Conservation (phyloP, 2,888 invertebrate species). For the Lasioglossum figueresi region DNA sequence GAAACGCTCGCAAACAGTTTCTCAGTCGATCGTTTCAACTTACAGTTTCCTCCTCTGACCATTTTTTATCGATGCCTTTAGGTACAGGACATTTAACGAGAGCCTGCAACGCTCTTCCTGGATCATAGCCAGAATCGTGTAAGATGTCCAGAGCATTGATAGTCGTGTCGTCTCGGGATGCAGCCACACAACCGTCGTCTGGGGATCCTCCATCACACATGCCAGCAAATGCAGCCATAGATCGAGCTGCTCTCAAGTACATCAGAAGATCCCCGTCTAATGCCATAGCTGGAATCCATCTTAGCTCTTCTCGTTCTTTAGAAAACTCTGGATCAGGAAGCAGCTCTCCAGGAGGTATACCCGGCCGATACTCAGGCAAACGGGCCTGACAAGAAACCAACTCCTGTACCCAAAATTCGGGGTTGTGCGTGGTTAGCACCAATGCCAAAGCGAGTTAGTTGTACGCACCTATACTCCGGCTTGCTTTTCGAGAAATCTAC, state of each 20-base stretch:
- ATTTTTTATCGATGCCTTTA: conserved; percentile 98
- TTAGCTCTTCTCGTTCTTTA: conserved; percentile 92
- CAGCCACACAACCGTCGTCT: conserved; percentile 98
- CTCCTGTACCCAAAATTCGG: conserved; percentile 82
- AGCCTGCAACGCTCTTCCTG: conserved; percentile 97
- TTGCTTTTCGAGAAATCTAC: conserved; percentile 70
- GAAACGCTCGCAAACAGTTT: not conserved
- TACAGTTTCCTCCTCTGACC: conserved; percentile 98
- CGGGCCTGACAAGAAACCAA: conserved; percentile 86
- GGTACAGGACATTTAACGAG: conserved; percentile 98
- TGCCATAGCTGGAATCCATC: conserved; percentile 97
- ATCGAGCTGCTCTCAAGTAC: conserved; percentile 98
- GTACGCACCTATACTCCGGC: conserved; percentile 78
- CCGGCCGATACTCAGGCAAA: conserved; percentile 86
- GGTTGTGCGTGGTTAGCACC: conserved; percentile 82
- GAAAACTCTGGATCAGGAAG: conserved; percentile 85
- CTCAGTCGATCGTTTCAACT: conserved; percentile 67
- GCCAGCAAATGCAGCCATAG: conserved; percentile 99
- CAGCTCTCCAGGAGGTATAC: conserved; percentile 83
- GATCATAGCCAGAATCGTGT: conserved; percentile 98
- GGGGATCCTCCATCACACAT: conserved; percentile 99
- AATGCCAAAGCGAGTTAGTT: conserved; percentile 81
- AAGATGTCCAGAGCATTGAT: conserved; percentile 98
- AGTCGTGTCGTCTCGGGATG: conserved; percentile 98
- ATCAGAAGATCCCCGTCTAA: conserved; percentile 97